phyloP scores from a whole-genome alignment of 2,797 vertebrate genomes.

The Chrosomus eos region DNA sequence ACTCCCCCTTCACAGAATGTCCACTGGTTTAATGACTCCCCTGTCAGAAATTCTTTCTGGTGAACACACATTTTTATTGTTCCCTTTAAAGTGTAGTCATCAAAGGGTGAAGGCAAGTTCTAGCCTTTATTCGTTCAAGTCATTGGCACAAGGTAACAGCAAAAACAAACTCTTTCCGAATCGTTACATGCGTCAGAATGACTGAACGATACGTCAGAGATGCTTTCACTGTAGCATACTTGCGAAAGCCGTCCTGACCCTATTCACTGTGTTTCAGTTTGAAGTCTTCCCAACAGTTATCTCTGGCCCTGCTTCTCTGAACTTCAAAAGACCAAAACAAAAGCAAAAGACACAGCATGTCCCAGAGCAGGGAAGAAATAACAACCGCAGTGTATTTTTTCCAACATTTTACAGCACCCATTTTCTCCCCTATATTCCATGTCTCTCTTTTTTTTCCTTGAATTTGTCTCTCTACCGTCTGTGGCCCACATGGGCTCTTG shows the following conservation, averaged over 20 bases:
- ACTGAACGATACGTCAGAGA: constrained; percentile 27
- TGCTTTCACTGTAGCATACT: not conserved
- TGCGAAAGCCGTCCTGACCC: constrained; percentile 33
- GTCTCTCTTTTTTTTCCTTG: constrained; percentile 50
- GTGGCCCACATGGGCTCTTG: constrained; percentile 69
- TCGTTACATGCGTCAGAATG: constrained; percentile 62
- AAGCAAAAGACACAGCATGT: constrained; percentile 57
- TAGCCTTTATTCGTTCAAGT: constrained; percentile 21
- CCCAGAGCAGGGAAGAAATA: constrained; percentile 47
- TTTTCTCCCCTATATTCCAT: constrained; percentile 56
- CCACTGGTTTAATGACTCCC: constrained; percentile 46
- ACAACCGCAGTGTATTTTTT: constrained; percentile 24
- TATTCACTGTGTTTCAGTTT: constrained; percentile 34
- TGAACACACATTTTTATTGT: constrained; percentile 76
- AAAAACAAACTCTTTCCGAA: constrained; percentile 70
- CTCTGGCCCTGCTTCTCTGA: constrained; percentile 30
- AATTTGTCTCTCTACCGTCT: constrained; percentile 57
- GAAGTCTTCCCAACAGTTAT: constrained; percentile 41
- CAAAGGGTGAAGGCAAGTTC: constrained; percentile 60
- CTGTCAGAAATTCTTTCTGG: constrained; percentile 65
- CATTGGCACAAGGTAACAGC: constrained; percentile 54
- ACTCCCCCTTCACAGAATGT: constrained; percentile 44
- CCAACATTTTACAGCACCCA: constrained; percentile 53
- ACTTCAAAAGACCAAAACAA: constrained; percentile 56
- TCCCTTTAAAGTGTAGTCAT: constrained; percentile 78